phyloP scores from a whole-genome alignment of 2,113 vertebrate genomes.

The Coptodon bakossiorum region DNA sequence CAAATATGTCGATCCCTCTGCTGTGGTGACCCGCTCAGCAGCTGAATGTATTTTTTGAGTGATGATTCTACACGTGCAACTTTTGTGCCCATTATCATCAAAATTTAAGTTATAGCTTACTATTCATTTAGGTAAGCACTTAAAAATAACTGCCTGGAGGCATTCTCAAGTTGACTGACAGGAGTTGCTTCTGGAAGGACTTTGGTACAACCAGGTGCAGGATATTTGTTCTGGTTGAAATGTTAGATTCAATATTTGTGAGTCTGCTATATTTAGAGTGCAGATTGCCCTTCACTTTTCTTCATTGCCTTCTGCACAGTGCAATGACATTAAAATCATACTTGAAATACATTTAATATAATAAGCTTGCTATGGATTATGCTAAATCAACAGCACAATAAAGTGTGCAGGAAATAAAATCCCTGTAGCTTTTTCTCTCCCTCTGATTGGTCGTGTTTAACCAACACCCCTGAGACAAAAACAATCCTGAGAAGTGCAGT shows the following conservation, averaged over 20 bases:
- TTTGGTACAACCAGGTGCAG: background rate
- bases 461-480: background rate
- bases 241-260: background rate
- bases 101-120: background rate
- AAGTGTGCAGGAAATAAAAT: accelerated
- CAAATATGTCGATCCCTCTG: background rate
- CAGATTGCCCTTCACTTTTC: background rate
- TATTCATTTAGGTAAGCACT: background rate
- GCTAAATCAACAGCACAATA: background rate
- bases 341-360: accelerated
- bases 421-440: background rate
- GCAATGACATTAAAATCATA: background rate
- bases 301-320: background rate
- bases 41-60: background rate
- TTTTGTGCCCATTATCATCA: background rate
- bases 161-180: background rate
- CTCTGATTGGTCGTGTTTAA: background rate
- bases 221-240: background rate
- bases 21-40: background rate
- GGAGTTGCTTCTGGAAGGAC: background rate
- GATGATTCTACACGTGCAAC: background rate
- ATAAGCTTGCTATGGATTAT: background rate
- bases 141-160: background rate
- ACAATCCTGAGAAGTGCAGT: background rate
- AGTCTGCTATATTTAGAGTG: background rate